phyloP scores from a whole-genome alignment of 1,140 invertebrate genomes.

The Danaus melanippus region DNA sequence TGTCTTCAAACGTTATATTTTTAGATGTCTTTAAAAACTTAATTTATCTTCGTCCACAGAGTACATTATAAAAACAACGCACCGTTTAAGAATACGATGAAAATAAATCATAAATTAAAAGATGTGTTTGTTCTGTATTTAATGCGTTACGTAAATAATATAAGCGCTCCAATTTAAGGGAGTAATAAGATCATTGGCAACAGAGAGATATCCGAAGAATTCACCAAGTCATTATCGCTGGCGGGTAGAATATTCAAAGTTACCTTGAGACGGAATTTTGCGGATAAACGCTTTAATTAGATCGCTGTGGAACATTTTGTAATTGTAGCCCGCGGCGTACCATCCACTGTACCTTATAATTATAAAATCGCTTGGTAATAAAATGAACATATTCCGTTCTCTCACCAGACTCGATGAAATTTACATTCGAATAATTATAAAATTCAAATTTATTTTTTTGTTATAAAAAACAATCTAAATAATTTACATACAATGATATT shows the following conservation, averaged over 20 bases:
- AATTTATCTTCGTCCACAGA: too few relatives aligned
- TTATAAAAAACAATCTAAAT: too few relatives aligned
- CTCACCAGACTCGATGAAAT: too few relatives aligned
- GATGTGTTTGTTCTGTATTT: too few relatives aligned
- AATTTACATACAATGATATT: too few relatives aligned
- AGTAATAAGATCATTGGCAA: constrained; percentile 34
- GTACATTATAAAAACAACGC: too few relatives aligned
- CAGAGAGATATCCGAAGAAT: constrained; percentile 52
- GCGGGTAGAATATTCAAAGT: constrained; percentile 45
- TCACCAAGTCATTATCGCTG: constrained; percentile 42
- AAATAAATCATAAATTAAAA: too few relatives aligned
- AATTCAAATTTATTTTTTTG: too few relatives aligned
- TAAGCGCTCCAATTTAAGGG: constrained; percentile 21
- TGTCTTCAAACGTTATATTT: constrained; percentile 1
- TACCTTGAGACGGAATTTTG: constrained; percentile 56
- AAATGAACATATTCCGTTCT: neutral
- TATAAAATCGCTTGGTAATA: constrained; percentile 10
- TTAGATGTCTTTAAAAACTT: neutral
- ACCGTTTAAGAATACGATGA: too few relatives aligned
- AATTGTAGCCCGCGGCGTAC: constrained; percentile 42
- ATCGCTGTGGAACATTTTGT: constrained; percentile 63
- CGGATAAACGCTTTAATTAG: constrained; percentile 68
- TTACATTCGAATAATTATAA: too few relatives aligned
- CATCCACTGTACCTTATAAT: constrained; percentile 22
- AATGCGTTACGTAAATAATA: constrained; percentile 7